Base-by-base conservation (phyloP, 1,140 invertebrate genomes). In the Brachionus rotundiformis region DNA sequence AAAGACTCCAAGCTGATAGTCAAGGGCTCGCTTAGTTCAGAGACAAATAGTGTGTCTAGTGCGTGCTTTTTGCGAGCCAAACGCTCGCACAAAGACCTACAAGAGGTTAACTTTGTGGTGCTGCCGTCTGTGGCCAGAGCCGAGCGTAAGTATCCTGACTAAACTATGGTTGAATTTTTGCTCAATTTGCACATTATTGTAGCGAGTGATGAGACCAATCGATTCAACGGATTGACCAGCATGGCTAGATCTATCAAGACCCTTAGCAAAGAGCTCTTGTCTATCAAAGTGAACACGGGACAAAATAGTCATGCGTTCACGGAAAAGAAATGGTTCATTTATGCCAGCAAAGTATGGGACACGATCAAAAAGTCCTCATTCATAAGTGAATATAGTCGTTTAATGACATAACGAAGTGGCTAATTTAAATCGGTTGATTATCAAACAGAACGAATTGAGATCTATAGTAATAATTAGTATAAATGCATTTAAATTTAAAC, bases 311-410 rank as follows among this genome's bases (percentile, higher is more conserved):
- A 93, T 68, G 92, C 91, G 0, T 91, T 91, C 73, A 88, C 90
- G 36, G 76, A 79, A n/a, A 54, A 63, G 19, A 79, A 79, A 16
- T 79, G 91, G 91, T 91, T 93, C 84, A 91, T 93, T 82, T 94
- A 93, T 87, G 92, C 92, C 83, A 90, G 90, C 19, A 93, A 93
- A 89, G 92, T 92, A 0, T 93, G 93, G 91, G 93, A 94, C 81
- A 91, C 91, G 13, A 92, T 94, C 6, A 93, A 92, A 83, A 94
- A 94, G 85, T 94, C 92, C 83, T 91, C 92, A 44, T 91, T 94
- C 82, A 93, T 93, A 84, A 90, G 92, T 73, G 93, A 94, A 85
- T 94, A 94, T 85, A 92, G 92, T 83, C 89, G 93, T 87, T 88
- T 94, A 77, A 89, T 93, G 85, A 91, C 92, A 31, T 92, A 83